phyloP scores from a whole-genome alignment of 2,888 invertebrate genomes.

The Meiosimyza platycephala region DNA sequence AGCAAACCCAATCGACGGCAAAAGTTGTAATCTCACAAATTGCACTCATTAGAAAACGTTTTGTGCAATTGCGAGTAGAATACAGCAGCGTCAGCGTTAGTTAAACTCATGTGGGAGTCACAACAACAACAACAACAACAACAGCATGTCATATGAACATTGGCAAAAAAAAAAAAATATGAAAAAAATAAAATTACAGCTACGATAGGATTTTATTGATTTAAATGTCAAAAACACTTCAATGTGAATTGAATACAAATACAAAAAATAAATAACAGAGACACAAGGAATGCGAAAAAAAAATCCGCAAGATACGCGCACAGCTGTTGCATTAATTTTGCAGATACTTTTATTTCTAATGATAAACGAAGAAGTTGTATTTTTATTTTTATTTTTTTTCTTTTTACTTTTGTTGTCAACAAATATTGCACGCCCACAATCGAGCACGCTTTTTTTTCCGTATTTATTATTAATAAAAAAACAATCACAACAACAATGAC shows the following conservation, averaged over 20 bases:
- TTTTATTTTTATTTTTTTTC: too few relatives aligned
- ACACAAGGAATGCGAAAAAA: not conserved
- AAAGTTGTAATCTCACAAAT: slow-evolving; percentile 25
- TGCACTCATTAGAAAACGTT: slow-evolving; percentile 32
- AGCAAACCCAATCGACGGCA: too few relatives aligned
- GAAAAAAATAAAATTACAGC: not conserved
- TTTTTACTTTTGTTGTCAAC: not conserved
- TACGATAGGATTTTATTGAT: slow-evolving; percentile 22
- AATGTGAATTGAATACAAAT: not conserved
- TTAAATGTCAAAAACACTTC: slow-evolving; percentile 26
- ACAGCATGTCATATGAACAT: too few relatives aligned
- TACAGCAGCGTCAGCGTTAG: too few relatives aligned
- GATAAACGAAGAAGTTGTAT: not conserved
- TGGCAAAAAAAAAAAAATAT: too few relatives aligned
- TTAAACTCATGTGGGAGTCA: too few relatives aligned
- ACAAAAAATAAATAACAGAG: too few relatives aligned
- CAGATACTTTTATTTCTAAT: not conserved
- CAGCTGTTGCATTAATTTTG: slow-evolving; percentile 1
- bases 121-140: too few relatives aligned
- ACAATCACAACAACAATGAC: slow-evolving; percentile 16
- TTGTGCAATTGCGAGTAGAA: not conserved
- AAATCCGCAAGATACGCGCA: not conserved
- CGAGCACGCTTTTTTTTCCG: too few relatives aligned
- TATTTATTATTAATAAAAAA: not conserved
- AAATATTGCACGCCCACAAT: slow-evolving; percentile 16